Evolutionary conservation across 2,888 invertebrate species (phyloP), one percentile per base, ranked within the genome.

Genomic region (Antheraea yamamai): DNA sequence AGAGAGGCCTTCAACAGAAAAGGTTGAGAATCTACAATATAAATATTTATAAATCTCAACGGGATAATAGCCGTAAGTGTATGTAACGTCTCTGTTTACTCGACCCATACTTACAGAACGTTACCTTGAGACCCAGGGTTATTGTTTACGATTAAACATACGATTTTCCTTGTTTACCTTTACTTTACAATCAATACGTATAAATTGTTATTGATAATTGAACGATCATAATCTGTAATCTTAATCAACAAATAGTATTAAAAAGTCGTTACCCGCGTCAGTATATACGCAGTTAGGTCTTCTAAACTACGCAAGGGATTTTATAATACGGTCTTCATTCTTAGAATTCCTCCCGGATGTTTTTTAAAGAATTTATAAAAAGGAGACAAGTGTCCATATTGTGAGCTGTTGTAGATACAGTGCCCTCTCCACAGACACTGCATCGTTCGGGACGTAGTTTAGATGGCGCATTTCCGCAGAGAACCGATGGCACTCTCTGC

Each of bases 91-190:
- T 70, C n/a, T 70, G 70, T 70, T 70, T 70, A 70, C 70, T 39
- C 70, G 20, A 39, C 35, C 70, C 70, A 16, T 66, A 30, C 64
- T 39, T 39, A n/a, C 39, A 10, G n/a, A n/a, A 70, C 70, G 39
- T 39, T 35, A 39, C 70, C 70, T 39, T 39, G 70, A 70, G 39
- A 70, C 10, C 35, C 70, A 20, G 10, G 8, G 35, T 16, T 39
- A 70, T n/a, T 70, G 39, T 35, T 70, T 70, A 70, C 70, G 4
- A 35, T 39, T 70, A 70, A 39, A 70, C n/a, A 39, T 70, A 39
- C n/a, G 18, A 70, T 70, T 70, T 70, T 35, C 35, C 18, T 35
- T 35, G 68, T 61, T 61, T 61, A 66, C 30, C 30, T 30, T 66
- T 66, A 30, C 16, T 66, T 66, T 30, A 14, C 26, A 30, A 66